phyloP scores from a whole-genome alignment of 1,140 invertebrate species.

The Macrobrachium nipponense region DNA sequence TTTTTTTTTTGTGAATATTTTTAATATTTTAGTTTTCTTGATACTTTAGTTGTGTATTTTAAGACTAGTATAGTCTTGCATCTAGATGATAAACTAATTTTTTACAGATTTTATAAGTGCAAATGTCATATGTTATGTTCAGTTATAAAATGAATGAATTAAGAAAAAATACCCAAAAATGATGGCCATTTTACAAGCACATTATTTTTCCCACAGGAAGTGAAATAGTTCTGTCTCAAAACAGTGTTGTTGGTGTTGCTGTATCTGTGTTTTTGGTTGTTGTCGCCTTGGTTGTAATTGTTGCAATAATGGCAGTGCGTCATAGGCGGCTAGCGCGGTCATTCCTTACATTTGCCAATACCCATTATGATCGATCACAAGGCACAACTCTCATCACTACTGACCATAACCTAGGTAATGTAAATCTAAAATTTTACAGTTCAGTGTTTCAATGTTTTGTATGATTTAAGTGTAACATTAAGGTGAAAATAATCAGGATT shows the following conservation, averaged over 20 bases:
- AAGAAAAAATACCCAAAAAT: not conserved
- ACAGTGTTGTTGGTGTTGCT: conserved; percentile 69
- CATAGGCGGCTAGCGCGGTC: conserved; percentile 81
- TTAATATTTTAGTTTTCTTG: not conserved
- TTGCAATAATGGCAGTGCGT: conserved; percentile 78
- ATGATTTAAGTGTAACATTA: not conserved
- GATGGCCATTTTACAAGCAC: not conserved
- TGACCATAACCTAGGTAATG: conserved; percentile 77
- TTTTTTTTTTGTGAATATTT: not conserved
- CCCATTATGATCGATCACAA: conserved; percentile 86
- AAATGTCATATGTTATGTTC: not conserved
- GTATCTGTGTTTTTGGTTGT: conserved; percentile 74
- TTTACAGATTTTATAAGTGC: no score
- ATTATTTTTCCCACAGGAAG: conserved; percentile 4
- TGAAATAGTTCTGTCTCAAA: conserved; percentile 63
- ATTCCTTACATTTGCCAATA: conserved; percentile 85
- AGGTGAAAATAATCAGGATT: no score
- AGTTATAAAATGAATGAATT: not conserved
- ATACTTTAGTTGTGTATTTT: not conserved
- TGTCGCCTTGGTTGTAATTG: conserved; percentile 72
- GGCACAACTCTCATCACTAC: conserved; percentile 85
- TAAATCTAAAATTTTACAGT: not conserved
- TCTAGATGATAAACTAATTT: no score
- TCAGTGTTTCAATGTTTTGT: not conserved
- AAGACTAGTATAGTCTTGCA: no score